Base-by-base conservation (phyloP, 2,888 invertebrate genomes). In the Callyntrura sp. region DNA sequence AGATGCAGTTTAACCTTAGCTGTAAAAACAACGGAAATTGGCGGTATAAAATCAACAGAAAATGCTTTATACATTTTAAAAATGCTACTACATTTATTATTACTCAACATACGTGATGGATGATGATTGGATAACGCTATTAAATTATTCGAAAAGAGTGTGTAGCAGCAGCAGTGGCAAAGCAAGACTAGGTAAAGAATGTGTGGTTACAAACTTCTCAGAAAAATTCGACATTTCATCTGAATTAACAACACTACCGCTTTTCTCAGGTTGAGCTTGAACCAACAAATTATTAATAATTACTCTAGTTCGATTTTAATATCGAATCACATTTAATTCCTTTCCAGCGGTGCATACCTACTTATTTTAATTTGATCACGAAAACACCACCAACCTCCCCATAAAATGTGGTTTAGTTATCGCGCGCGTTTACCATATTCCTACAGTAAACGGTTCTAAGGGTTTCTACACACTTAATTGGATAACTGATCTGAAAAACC, bases 191-290 rank as follows among this genome's bases (percentile, higher is more conserved):
- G 45, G 62, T 62, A 62, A 76, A 60, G 51, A 28, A 23, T 76
- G 51, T 28, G 28, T 28, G 25, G 65, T 65, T 57, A 85, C 28
- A 84, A 84, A 70, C 25, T 5, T 65, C 28, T 62, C 8, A 23
- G 35, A 35, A 35, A 35, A 4, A 48, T 28, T 25, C 35, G 70
- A 35, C 51, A 35, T 35, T 35, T 35, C 35, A 68, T 68, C 55
- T 35, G 17, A 55, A 57, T 79, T 28, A 79, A 6, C 35, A 48
- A 81, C 28, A 12, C 57, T n/a, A n/a, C n/a, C n/a, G 81, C 87
- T 79, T 81, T 70, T 87, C 6, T 35, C 87, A 87, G 87, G 81
- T 81, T 87, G 87, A 81, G 87, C 87, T 81, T 87, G 51, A 87
- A 81, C 81, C 2, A 35, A 35, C 35, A 2, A 81, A 81, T 87